Evolutionary conservation across 2,113 vertebrate species (phyloP).

Genomic region (Pygoscelis adeliae): DNA sequence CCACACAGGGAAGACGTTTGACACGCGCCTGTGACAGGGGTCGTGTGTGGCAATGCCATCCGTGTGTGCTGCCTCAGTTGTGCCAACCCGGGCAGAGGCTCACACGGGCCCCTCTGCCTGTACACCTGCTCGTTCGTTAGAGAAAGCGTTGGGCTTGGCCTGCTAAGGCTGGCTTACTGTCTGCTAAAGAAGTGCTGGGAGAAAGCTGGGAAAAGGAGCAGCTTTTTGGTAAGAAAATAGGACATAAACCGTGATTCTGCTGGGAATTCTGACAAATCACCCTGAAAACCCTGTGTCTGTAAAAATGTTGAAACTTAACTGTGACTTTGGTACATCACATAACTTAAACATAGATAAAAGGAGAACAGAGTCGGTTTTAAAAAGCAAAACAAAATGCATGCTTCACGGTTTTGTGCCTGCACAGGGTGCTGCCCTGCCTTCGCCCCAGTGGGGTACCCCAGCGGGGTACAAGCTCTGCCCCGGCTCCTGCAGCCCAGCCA

Average conservation of each 20-base stretch:
- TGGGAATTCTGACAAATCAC: not conserved
- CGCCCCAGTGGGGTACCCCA: rapidly evolving
- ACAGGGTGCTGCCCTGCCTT: not conserved
- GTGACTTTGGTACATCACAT: not conserved
- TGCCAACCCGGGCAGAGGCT: not conserved
- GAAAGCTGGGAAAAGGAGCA: not conserved
- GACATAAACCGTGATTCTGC: rapidly evolving
- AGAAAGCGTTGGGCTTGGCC: not conserved
- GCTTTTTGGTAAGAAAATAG: not conserved
- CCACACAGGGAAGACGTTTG: rapidly evolving
- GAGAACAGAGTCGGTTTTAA: not conserved
- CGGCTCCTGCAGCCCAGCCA: not conserved
- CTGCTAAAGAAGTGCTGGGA: too few species aligned
- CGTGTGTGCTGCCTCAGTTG: not conserved
- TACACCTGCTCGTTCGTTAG: rapidly evolving
- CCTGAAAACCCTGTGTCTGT: not conserved
- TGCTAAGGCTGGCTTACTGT: not conserved
- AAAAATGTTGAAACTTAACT: not conserved
- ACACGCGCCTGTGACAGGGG: rapidly evolving
- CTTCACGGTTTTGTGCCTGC: not conserved
- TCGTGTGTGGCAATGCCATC: rapidly evolving
- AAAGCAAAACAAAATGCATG: not conserved
- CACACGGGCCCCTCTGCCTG: not conserved
- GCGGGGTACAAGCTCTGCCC: rapidly evolving
- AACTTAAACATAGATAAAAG: not conserved